Evolutionary conservation across 2,113 vertebrate genomes (phyloP), one percentile per base, ranked within the genome.

Genomic region (Typhlomys cinereus): DNA sequence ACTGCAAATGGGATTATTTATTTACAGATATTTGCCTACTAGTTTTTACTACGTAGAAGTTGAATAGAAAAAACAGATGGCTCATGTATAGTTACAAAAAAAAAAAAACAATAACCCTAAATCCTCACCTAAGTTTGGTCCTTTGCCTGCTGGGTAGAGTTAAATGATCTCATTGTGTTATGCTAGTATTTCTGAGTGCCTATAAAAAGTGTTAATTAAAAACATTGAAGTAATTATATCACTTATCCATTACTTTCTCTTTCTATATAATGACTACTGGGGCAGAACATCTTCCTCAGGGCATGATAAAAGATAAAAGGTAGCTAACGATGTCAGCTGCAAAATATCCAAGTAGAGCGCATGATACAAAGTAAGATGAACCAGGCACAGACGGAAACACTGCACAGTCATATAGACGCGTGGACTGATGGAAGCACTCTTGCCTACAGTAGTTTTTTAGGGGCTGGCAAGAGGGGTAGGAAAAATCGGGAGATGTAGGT

Each of bases 151-250:
- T 48, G n/a, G n/a, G 44, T 76, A 75, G 57, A 59, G 46, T 36
- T 81, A 87, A 90, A 29, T 76, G 46, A 92, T 54, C 39, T 88
- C 78, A 52, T 31, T 80, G 80, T 85, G 66, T 46, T 62, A 29
- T 83, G 46, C 61, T 87, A 88, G 67, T 92, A 87, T 62, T 95
- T 70, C n/a, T 36, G 75, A 75, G 78, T 31, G 52, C n/a, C 73
- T 66, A 76, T 85, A 88, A 90, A 89, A 90, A 92, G 46, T n/a
- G 52, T 88, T 94, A 88, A 92, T 90, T 92, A 88, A 90, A 88
- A 95, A 75, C 71, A 95, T 85, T n/a, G 76, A 94, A 39, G 59
- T 81, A 90, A 93, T 93, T 92, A 89, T 50, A 39, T 87, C 75
- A 79, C 39, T 88, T 88, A 88, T 52, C 25, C 41, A n/a, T 57